Evolutionary conservation across 2,888 invertebrate genomes (phyloP).

Genomic region (Myopa tessellatipennis): DNA sequence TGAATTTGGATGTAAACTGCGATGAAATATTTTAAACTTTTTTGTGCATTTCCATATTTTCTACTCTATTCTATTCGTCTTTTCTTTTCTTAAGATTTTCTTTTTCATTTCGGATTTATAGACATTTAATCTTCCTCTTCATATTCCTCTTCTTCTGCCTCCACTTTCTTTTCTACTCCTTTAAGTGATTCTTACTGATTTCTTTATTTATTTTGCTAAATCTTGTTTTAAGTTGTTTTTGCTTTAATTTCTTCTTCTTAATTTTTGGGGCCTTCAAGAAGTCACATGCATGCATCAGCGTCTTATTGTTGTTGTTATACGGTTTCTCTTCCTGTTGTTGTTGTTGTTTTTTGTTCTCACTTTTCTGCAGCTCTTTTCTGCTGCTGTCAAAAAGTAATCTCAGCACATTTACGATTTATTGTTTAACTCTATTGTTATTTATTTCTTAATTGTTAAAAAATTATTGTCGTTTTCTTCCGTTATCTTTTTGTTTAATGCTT

Average conservation of each 20-base stretch:
- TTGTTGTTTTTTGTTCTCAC: not conserved
- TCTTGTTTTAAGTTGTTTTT: not conserved
- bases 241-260: not conserved
- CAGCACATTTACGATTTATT: not conserved
- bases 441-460: not conserved
- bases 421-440: not conserved
- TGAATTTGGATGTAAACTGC: too few relatives aligned
- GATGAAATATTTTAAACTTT: too few relatives aligned
- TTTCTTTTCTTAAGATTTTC: not conserved
- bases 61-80: not conserved
- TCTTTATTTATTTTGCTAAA: not conserved
- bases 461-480: not conserved
- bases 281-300: not conserved
- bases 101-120: not conserved
- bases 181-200: not conserved
- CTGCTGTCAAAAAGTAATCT: not conserved
- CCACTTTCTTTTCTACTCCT: not conserved
- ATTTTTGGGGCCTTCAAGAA: not conserved
- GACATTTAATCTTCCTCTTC: not conserved
- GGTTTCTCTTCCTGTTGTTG: not conserved
- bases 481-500: not conserved
- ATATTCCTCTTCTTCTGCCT: not conserved
- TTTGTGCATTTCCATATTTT: not conserved
- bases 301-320: not conserved
- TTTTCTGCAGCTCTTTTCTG: not conserved